Percentiles rank a stretch among this genome's conserved stretches.
These are phyloP conservation scores for Mionectes macconnelli DNA, from an alignment of 2,113 vertebrate species.

Conservation along the genomic window DNA sequence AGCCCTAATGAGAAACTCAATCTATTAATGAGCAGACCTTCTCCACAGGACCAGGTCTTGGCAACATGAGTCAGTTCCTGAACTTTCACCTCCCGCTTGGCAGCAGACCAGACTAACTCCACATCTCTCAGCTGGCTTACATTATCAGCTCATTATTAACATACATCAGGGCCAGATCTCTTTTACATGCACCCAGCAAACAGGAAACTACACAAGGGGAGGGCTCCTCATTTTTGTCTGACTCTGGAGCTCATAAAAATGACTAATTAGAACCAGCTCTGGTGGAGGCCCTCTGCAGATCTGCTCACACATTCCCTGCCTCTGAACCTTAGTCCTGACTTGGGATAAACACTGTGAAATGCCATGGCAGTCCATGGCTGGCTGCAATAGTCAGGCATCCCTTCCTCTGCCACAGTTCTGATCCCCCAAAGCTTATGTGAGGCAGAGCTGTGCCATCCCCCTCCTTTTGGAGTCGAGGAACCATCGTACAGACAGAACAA, in stretches of 20 bases:
- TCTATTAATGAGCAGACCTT: slow-evolving; percentile 56
- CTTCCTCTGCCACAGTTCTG: not conserved
- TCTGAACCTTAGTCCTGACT: not conserved
- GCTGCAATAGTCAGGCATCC: not conserved
- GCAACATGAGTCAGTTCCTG: slow-evolving; percentile 66
- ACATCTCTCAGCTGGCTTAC: slow-evolving; percentile 67
- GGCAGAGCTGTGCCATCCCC: not conserved
- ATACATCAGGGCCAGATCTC: slow-evolving; percentile 62
- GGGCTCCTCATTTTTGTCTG: slow-evolving; percentile 59
- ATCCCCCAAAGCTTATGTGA: not conserved
- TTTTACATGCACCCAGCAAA: slow-evolving; percentile 61
- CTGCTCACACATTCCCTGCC: not conserved
- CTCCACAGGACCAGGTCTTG: slow-evolving; percentile 53
- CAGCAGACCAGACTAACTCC: slow-evolving; percentile 53
- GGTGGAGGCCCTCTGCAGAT: not conserved
- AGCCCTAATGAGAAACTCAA: slow-evolving; percentile 66
- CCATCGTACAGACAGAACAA: not conserved
- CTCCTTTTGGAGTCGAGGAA: not conserved
- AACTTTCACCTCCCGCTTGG: slow-evolving; percentile 68
- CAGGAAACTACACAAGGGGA: slow-evolving; percentile 64
- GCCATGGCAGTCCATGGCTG: not conserved
- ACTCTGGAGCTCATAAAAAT: slow-evolving; percentile 67
- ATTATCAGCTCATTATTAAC: slow-evolving; percentile 73
- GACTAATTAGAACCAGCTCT: slow-evolving; percentile 65
- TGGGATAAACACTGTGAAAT: not conserved